These are phyloP conservation scores for Folsomia candida DNA, from an alignment of 2,888 invertebrate species.

Conservation along the genomic window DNA sequence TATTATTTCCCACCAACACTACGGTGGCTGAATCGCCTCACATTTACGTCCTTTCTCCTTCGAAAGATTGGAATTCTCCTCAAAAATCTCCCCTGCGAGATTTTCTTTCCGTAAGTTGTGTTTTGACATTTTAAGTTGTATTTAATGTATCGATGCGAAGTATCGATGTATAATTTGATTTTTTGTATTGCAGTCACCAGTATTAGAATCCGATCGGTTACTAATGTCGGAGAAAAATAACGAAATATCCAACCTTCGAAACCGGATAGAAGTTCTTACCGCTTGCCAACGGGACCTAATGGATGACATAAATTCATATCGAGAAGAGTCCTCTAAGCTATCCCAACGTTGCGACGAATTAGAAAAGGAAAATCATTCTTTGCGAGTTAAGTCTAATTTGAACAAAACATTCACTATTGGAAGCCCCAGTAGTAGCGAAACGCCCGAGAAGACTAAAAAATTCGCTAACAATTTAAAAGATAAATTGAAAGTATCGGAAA, in stretches of 20 bases:
- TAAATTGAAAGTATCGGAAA: not conserved
- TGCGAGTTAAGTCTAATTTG: not conserved
- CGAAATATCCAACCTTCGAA: slow-evolving; percentile 10
- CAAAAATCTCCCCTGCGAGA: slow-evolving; percentile 1
- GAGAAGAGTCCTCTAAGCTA: slow-evolving; percentile 4
- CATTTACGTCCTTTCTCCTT: slow-evolving; percentile 26
- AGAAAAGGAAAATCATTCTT: slow-evolving; percentile 10
- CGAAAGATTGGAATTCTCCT: not conserved
- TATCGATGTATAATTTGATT: not conserved
- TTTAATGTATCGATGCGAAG: not conserved
- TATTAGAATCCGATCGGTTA: slow-evolving; percentile 9
- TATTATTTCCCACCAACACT: slow-evolving; percentile 14
- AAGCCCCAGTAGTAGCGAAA: not conserved
- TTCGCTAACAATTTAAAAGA: not conserved
- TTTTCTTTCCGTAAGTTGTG: slow-evolving; percentile 5
- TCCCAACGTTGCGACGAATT: not conserved
- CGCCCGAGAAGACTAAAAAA: slow-evolving; percentile 2
- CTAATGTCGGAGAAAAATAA: slow-evolving; percentile 20
- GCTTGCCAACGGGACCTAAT: slow-evolving; percentile 15
- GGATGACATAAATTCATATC: slow-evolving; percentile 13
- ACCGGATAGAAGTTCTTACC: slow-evolving; percentile 8
- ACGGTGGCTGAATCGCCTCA: slow-evolving; percentile 24
- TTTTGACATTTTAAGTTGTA: not conserved
- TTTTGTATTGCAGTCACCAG: slow-evolving; percentile 12
- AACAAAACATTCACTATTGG: not conserved